Evolutionary conservation across 2,113 vertebrate species (phyloP), one percentile per base, ranked within the genome.

Genomic region (Protomyctophum bolini): DNA sequence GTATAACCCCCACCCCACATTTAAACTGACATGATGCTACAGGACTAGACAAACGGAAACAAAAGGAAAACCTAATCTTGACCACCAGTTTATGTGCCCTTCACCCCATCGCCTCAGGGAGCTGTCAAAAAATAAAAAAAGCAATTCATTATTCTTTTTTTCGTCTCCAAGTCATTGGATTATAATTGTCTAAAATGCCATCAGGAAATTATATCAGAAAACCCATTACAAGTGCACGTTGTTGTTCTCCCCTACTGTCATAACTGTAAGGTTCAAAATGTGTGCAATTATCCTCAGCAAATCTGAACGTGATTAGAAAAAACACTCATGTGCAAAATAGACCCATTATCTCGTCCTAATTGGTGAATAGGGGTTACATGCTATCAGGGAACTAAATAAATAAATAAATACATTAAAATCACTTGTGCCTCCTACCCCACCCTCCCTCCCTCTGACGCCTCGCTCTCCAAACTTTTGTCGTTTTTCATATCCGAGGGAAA

Each of bases 251-350:
- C 58, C 77, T 78, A 15, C 78, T 86, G 85, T 80, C 82, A 84
- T 89, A 84, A 88, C 86, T 77, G 86, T 76, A 76, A 79, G 6
- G 81, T 89, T 90, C 81, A 86, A 87, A 41, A 89, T 87, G 80
- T 87, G 80, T 84, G 81, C 82, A 89, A 89, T 93, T 91, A 91
- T 93, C 92, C 83, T 79, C 80, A 83, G 84, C 86, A 86, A 84
- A 92, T 91, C 89, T 83, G 85, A 85, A 87, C 72, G 81, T 82
- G 92, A 93, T 93, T 93, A 92, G 82, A 90, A 91, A 91, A 81
- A 88, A 93, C 90, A 92, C 83, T 91, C 87, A 88, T 90, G 90
- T 92, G 91, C 90, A 93, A 93, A 93, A 92, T 92, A 91, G 88
- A 87, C 83, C 91, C 79, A 94, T 94, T 93, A 93, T 91, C 91